A percentile compares a stretch with the other conserved stretches of the same genome.
phyloP scores from a whole-genome alignment of 2,113 vertebrate genomes.

The Rhadina sibilatrix region DNA sequence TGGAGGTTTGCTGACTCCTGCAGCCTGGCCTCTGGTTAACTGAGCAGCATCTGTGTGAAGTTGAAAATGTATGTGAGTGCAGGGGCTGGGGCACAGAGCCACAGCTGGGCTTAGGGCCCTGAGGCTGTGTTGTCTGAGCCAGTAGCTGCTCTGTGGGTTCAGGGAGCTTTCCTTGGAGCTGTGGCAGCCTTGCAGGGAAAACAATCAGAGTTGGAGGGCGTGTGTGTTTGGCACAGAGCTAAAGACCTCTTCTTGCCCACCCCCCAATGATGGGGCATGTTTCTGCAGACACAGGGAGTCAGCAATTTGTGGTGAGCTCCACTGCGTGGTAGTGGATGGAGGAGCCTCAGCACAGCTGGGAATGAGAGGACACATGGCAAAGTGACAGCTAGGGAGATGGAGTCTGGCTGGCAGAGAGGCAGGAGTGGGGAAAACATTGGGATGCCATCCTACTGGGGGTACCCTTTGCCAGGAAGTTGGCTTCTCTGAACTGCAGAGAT shows the following conservation, averaged over 20 bases:
- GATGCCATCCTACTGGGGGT: background rate
- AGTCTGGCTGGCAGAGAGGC: background rate
- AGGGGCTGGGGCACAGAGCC: background rate
- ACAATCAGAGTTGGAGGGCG: background rate
- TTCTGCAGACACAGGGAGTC: background rate
- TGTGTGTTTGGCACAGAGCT: background rate
- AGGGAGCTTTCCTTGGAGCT: background rate
- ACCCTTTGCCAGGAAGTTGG: background rate
- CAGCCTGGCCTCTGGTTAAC: background rate
- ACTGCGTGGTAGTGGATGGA: background rate
- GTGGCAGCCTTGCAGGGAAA: background rate
- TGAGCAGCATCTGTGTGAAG: background rate
- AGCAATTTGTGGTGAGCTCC: slow-evolving; percentile 10
- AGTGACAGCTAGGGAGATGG: background rate
- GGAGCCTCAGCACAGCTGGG: background rate
- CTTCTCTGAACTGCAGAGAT: background rate
- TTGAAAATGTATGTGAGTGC: background rate
- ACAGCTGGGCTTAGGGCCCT: background rate
- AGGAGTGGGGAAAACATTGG: background rate
- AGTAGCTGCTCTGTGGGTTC: background rate
- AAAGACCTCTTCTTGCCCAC: background rate
- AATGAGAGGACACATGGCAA: background rate
- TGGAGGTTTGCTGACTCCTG: background rate
- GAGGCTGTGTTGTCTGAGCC: background rate
- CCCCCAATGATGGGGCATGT: background rate